Evolutionary conservation across 92 coral and sea anemone species (phyloP).

Genomic region (Phenganax marumi): DNA sequence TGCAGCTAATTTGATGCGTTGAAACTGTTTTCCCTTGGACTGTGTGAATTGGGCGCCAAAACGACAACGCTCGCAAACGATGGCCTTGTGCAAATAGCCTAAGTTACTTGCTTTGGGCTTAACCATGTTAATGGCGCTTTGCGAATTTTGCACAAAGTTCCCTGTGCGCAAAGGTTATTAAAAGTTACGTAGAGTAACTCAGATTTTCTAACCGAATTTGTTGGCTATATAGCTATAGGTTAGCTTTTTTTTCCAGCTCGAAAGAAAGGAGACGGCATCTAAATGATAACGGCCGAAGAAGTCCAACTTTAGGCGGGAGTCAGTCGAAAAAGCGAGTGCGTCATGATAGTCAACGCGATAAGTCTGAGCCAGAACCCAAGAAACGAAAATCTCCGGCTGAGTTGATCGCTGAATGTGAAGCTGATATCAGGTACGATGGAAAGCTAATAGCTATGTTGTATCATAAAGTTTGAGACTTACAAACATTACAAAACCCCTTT

Average conservation of each 20-base stretch:
- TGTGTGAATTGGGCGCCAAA: no score
- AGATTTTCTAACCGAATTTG: no score
- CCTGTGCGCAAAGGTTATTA: no score
- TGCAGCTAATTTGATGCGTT: no score
- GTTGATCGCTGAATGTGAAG: slow-evolving; percentile 54
- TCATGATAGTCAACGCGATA: slow-evolving; percentile 66
- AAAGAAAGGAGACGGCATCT: slow-evolving; percentile 14
- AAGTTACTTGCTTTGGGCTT: no score
- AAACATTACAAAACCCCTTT: neutral
- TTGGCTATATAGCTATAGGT: no score
- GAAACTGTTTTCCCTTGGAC: no score
- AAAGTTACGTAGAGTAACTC: no score
- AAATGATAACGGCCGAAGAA: slow-evolving; percentile 66
- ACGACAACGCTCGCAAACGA: no score
- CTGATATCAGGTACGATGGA: slow-evolving; percentile 27
- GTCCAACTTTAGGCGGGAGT: slow-evolving; percentile 81
- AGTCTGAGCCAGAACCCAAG: slow-evolving; percentile 43
- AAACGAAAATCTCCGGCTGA: slow-evolving; percentile 42
- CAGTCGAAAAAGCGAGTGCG: slow-evolving; percentile 70
- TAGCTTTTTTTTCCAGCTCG: neutral
- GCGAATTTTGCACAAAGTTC: no score
- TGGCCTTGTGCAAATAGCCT: no score
- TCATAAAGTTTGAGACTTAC: neutral
- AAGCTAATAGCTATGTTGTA: neutral
- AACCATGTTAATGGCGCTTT: no score